phyloP scores from a whole-genome alignment of 2,888 invertebrate species.

The Ischnus inquisitorius region DNA sequence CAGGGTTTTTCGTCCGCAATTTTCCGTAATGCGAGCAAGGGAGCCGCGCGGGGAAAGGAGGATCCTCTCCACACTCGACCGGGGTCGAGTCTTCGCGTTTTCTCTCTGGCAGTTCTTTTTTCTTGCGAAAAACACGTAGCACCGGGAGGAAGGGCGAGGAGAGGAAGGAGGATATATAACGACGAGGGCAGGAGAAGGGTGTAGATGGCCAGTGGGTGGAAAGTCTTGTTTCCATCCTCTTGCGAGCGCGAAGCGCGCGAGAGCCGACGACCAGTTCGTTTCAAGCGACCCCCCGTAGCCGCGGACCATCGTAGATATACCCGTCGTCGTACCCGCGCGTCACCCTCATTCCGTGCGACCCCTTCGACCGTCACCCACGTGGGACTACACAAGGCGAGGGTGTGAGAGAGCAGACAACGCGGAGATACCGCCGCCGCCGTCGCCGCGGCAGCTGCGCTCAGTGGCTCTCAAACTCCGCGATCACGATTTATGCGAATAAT shows the following conservation, averaged over 20 bases:
- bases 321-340: constrained; percentile 74
- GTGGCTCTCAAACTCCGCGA: constrained; percentile 78
- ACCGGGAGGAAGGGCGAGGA: constrained; percentile 61
- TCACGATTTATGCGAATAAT: constrained; percentile 61
- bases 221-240: constrained; percentile 71
- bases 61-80: constrained; percentile 54
- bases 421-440: constrained; percentile 79
- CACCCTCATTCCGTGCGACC: constrained; percentile 84
- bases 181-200: constrained; percentile 47
- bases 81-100: constrained; percentile 64
- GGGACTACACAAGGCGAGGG: constrained; percentile 82
- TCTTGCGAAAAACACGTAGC: constrained; percentile 71
- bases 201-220: constrained; percentile 81
- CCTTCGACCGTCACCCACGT: constrained; percentile 85
- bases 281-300: constrained; percentile 42
- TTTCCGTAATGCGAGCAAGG: constrained; percentile 70
- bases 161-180: constrained; percentile 24
- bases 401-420: constrained; percentile 84
- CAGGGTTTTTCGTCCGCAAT: constrained; percentile 67
- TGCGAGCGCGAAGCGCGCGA: constrained; percentile 21
- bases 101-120: constrained; percentile 64
- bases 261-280: constrained; percentile 74
- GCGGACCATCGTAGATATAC: constrained; percentile 37
- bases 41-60: constrained; percentile 59
- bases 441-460: constrained; percentile 84